Percentiles rank a stretch among this genome's conserved stretches.
phyloP scores from a whole-genome alignment of 1,140 invertebrate genomes.

The Caenorhabditis latens region DNA sequence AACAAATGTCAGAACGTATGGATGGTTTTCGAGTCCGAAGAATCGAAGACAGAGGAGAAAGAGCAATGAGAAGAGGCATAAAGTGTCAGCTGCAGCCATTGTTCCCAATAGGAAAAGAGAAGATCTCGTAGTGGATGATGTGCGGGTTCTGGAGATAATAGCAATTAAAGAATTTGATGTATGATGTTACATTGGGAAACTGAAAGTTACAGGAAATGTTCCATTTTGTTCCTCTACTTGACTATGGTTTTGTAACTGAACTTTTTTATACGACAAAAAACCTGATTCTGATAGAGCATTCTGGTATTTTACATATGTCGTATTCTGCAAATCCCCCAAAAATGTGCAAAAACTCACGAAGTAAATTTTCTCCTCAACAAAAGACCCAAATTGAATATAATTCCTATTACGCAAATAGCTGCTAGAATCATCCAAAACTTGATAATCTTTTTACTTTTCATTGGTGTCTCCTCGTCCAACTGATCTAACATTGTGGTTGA shows the following conservation, averaged over 20 bases:
- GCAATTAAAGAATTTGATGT: not conserved
- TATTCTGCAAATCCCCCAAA: not conserved
- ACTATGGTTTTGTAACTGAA: too few relatives aligned
- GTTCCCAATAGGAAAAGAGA: conserved; percentile 63
- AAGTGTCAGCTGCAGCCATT: conserved; percentile 66
- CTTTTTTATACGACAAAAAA: too few relatives aligned
- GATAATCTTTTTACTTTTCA: conserved; percentile 18
- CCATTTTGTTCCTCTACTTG: too few relatives aligned
- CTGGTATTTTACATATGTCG: too few relatives aligned
- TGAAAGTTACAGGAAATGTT: too few relatives aligned
- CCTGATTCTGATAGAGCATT: too few relatives aligned
- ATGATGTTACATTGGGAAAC: too few relatives aligned
- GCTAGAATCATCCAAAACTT: conserved; percentile 47
- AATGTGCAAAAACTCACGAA: not conserved
- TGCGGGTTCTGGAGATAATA: conserved; percentile 36
- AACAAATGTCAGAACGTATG: conserved; percentile 58
- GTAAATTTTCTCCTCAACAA: conserved; percentile 36
- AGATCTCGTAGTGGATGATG: conserved; percentile 58
- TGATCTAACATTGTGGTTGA: conserved; percentile 41
- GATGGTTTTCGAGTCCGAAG: conserved; percentile 60
- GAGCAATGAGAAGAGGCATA: conserved; percentile 61
- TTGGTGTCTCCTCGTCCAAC: not conserved
- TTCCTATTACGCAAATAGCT: conserved; percentile 4
- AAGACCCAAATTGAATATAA: conserved; percentile 33
- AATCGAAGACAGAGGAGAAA: conserved; percentile 63